Base-by-base conservation (phyloP, 2,888 invertebrate species). In the Hydroisotoma schaefferi region DNA sequence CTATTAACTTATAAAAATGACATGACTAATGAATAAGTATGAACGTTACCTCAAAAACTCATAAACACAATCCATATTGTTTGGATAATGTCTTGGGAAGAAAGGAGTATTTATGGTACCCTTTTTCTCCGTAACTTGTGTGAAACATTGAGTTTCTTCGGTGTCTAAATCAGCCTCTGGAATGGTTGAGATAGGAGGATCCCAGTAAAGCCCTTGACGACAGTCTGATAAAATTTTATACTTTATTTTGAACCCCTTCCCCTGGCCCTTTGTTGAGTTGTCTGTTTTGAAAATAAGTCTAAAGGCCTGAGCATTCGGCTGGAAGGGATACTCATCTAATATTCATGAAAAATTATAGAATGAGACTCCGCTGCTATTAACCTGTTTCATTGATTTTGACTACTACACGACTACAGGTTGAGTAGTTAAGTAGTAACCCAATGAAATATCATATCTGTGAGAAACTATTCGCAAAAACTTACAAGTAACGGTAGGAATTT, bases 81-180 rank as follows among this genome's bases (percentile, higher is more conserved):
- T 64, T 1, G 75, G 74, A 60, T 75, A 75, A 20, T 63, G 59
- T 33, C 71, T 67, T 15, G 75, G 75, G 51, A 69, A 73, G 63
- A 70, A 74, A 1, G 75, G 75, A 1, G 74, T 74, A 60, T 74
- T 74, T 54, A 75, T 74, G 10, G 73, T 74, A 37, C 75, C 75
- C 12, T 70, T 62, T 28, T 58, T 59, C 51, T 74, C 74, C n/a
- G 68, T 70, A 43, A 75, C 73, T 40, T 73, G 70, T 18, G 75
- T 74, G 61, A 73, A 75, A 59, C 75, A 75, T 8, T 71, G 69
- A 22, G 73, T 67, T 5, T 71, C 65, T 8, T 62, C 58, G 15
- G 8, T 15, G 18, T 15, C 8, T 8, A 57, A 60, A 37, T 56
- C 58, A 12, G 70, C 67, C 10, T 72, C 74, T 0, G 74, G 74